Evolutionary conservation across 2,797 vertebrate species (phyloP), one percentile per base, ranked within the genome.

Genomic region (Gila robusta): DNA sequence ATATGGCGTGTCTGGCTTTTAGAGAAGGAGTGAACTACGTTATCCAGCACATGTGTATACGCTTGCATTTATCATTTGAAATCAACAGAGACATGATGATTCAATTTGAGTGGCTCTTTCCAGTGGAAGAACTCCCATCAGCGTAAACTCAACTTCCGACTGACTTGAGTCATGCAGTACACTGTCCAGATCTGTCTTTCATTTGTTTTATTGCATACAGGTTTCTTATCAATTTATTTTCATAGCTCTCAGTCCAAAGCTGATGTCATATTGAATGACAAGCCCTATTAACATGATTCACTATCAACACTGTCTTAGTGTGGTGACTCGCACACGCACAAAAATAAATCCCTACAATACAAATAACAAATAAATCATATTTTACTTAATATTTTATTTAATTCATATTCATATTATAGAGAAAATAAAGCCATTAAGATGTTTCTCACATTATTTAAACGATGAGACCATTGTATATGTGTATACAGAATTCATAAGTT

Each of bases 31-130:
- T 47, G 70, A 11, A 59, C 64, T 87, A 62, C 32, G 69, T 69
- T 72, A 78, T 74, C 47, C 66, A 49, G 9, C 56, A 12, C 54
- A 69, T 82, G 86, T 88, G 81, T 81, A 37, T 83, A 64, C 49
- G 83, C 81, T 88, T 83, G 84, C 72, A 72, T 86, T 83, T 81
- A 67, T 83, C 72, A 73, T 71, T 69, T 78, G 37, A 69, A 32
- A 86, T 88, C 87, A 80, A 66, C 56, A 66, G 23, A 66, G 37
- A 82, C 83, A 78, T 62, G 4, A 56, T 84, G 86, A 80, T 84
- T 73, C 62, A 78, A 73, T 81, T 73, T 81, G 41, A 70, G 79
- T 39, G 9, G 19, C 77, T 47, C 39, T 28, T 84, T 82, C 44
- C 78, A 47, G 73, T 64, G 81, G 66, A 76, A 74, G 54, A 81